phyloP scores from a whole-genome alignment of 1,140 invertebrate species.

The Papilio xuthus region DNA sequence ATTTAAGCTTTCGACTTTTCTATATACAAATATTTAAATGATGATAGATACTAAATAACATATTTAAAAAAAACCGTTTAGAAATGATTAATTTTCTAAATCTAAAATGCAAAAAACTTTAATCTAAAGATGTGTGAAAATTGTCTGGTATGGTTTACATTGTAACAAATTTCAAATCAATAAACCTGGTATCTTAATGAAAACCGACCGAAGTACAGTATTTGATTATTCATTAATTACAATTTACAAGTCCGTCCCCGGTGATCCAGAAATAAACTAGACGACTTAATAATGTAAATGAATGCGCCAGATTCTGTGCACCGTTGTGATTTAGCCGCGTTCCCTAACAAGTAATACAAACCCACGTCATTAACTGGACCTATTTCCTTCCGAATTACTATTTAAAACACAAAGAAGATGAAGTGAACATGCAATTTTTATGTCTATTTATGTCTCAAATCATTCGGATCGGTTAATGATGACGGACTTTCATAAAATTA shows the following conservation, averaged over 20 bases:
- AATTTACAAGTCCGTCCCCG: conserved; percentile 41
- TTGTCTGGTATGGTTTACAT: not conserved
- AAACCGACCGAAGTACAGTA: not conserved
- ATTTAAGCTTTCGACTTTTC: too few species aligned
- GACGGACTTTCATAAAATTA: too few species aligned
- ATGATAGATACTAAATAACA: too few species aligned
- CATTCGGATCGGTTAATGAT: too few species aligned
- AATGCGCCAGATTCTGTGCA: conserved; percentile 58
- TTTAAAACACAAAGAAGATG: not conserved
- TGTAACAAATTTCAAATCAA: not conserved
- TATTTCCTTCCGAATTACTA: conserved; percentile 46
- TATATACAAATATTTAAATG: too few species aligned
- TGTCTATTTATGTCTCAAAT: too few species aligned
- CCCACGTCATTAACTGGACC: conserved; percentile 57
- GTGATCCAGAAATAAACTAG: conserved; percentile 57
- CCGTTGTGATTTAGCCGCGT: conserved; percentile 61
- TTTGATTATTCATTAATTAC: not conserved
- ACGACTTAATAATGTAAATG: conserved; percentile 70
- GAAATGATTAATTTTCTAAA: too few species aligned
- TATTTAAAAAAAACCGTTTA: too few species aligned
- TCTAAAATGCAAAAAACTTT: too few species aligned
- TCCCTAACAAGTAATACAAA: conserved; percentile 51
- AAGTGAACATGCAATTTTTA: not conserved
- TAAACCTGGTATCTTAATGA: not conserved
- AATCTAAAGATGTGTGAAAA: too few species aligned